Evolutionary conservation across 2,113 vertebrate genomes (phyloP).

Genomic region (Hippocampus abdominalis): DNA sequence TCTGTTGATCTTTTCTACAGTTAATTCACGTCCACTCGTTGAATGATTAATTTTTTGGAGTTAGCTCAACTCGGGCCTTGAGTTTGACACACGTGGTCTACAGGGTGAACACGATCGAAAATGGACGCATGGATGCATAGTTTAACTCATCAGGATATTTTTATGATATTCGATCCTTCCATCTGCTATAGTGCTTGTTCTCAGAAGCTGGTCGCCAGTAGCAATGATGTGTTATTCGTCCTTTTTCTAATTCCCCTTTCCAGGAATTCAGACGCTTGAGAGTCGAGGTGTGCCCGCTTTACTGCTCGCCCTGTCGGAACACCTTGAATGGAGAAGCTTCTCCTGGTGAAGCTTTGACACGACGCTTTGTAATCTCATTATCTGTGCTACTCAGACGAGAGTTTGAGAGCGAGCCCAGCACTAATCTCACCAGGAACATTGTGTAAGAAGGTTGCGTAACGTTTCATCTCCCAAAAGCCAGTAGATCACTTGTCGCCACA

Average conservation of each 20-base stretch:
- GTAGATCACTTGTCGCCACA: constrained; percentile 23
- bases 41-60: neutral
- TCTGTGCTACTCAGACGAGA: constrained; percentile 31
- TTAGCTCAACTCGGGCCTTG: neutral
- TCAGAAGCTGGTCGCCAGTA: neutral
- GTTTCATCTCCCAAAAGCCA: constrained; percentile 32
- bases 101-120: neutral
- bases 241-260: neutral
- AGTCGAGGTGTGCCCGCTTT: too few relatives aligned
- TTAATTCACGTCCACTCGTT: neutral
- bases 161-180: neutral
- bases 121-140: neutral
- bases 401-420: constrained; percentile 24
- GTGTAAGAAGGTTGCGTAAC: constrained; percentile 60
- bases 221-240: neutral
- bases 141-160: neutral
- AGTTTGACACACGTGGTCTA: too few relatives aligned
- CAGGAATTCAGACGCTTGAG: neutral
- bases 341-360: constrained; percentile 11
- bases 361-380: constrained; percentile 58
- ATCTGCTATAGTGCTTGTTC: neutral
- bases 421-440: constrained; percentile 64
- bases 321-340: constrained; percentile 39
- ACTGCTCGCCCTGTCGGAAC: constrained; percentile 27
- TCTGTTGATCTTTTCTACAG: constrained; percentile 11